Percentiles rank a stretch among this genome's conserved stretches.
Evolutionary conservation across 2,797 vertebrate species (phyloP).

Genomic region (Pseudocheirus occidentalis): DNA sequence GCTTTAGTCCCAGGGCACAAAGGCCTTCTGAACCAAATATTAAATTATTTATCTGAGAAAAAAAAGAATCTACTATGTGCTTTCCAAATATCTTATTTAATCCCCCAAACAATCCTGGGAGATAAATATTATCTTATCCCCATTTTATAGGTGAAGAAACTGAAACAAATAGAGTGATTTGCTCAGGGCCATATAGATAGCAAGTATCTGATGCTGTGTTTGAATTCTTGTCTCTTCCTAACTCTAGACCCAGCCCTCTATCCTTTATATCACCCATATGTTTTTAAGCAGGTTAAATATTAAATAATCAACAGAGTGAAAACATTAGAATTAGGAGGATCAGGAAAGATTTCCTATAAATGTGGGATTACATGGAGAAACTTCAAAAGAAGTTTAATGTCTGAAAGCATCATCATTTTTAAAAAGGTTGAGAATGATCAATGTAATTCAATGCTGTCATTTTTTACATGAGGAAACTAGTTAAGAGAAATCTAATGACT

Average conservation of each 20-base stretch:
- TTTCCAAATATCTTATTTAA: no score
- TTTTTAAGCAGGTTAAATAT: background rate
- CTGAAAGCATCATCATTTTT: no score
- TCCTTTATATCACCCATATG: background rate
- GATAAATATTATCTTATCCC: background rate
- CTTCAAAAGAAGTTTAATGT: no score
- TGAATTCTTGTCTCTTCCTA: background rate
- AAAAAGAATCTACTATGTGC: no score
- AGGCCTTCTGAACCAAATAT: background rate
- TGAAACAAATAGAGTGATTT: background rate
- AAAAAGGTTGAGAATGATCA: no score
- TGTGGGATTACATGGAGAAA: no score
- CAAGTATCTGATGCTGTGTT: background rate
- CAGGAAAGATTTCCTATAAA: background rate
- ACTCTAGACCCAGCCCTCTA: background rate
- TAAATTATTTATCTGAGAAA: slow-evolving; percentile 61
- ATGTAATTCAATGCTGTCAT: no score
- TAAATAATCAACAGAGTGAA: background rate
- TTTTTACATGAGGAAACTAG: no score
- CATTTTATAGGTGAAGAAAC: background rate
- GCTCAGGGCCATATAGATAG: background rate
- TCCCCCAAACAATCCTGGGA: no score
- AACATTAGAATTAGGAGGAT: background rate
- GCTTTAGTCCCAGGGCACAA: background rate
- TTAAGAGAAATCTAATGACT: no score